Percentiles rank a stretch among this genome's conserved stretches.
Conservation (phyloP, 2,888 invertebrate genomes). For the Rhyacophila evoluta region DNA sequence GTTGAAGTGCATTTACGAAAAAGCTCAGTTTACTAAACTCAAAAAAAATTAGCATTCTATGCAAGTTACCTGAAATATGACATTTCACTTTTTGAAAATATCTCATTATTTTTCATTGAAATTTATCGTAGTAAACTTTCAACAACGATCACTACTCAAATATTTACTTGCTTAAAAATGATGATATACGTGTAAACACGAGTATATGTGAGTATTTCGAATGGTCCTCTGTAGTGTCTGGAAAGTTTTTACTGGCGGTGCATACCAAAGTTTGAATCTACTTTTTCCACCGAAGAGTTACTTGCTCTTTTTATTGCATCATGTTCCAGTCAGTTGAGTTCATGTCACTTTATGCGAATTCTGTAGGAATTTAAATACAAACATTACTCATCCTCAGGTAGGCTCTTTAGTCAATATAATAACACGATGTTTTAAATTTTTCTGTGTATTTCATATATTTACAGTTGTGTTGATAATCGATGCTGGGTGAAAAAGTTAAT, state of each 20-base stretch:
- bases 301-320: neutral
- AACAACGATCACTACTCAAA: neutral
- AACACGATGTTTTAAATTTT: too few species aligned
- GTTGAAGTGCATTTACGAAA: too few species aligned
- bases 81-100: neutral
- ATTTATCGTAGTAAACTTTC: neutral
- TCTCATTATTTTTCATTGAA: neutral
- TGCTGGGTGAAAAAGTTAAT: too few species aligned
- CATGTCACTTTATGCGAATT: too few species aligned
- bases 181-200: too few species aligned
- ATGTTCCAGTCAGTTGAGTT: neutral
- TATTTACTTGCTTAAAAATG: neutral
- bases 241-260: neutral
- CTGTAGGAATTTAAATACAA: too few species aligned
- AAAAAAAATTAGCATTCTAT: too few species aligned
- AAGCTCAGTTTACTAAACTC: too few species aligned
- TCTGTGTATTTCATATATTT: too few species aligned
- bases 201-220: neutral
- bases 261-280: neutral
- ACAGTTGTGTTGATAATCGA: too few species aligned
- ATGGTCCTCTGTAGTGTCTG: neutral
- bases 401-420: too few species aligned
- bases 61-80: neutral
- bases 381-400: too few species aligned
- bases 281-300: neutral